Conservation (phyloP, 1,140 invertebrate species). For the Centruroides vittatus region DNA sequence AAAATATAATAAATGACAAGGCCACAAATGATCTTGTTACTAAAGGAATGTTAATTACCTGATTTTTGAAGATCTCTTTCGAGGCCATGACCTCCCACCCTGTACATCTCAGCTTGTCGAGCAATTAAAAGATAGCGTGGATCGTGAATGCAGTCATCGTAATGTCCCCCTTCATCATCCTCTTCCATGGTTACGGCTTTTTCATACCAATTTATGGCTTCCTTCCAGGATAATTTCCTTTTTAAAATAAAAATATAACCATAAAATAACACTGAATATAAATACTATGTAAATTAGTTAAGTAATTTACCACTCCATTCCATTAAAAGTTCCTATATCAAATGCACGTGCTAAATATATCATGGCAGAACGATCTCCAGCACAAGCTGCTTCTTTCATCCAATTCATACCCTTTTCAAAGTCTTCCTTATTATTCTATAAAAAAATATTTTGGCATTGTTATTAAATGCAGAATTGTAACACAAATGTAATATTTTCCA, state of each 20-base stretch:
- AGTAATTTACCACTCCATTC: too few species aligned
- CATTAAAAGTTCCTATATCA: constrained; percentile 29
- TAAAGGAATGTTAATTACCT: constrained; percentile 22
- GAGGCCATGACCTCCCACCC: constrained; percentile 33
- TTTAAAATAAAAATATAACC: background rate
- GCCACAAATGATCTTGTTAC: background rate
- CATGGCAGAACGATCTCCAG: constrained; percentile 37
- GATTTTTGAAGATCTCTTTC: constrained; percentile 33
- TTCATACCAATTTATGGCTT: constrained; percentile 35
- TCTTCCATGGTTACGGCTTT: constrained; percentile 28
- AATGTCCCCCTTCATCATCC: constrained; percentile 30
- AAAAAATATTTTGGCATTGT: background rate
- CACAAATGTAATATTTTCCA: too few species aligned
- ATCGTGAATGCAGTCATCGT: constrained; percentile 30
- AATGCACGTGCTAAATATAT: constrained; percentile 37
- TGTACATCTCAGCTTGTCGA: constrained; percentile 36
- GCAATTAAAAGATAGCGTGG: constrained; percentile 33
- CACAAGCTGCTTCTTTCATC: constrained; percentile 34
- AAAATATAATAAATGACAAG: too few species aligned
- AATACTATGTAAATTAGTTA: too few species aligned
- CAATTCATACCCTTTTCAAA: constrained; percentile 31
- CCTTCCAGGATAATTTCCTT: constrained; percentile 30
- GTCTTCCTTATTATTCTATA: constrained; percentile 27
- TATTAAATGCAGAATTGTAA: too few species aligned
- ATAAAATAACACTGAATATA: background rate